Conservation (phyloP, 2,113 vertebrate species). For the Muscicapa adusta region DNA sequence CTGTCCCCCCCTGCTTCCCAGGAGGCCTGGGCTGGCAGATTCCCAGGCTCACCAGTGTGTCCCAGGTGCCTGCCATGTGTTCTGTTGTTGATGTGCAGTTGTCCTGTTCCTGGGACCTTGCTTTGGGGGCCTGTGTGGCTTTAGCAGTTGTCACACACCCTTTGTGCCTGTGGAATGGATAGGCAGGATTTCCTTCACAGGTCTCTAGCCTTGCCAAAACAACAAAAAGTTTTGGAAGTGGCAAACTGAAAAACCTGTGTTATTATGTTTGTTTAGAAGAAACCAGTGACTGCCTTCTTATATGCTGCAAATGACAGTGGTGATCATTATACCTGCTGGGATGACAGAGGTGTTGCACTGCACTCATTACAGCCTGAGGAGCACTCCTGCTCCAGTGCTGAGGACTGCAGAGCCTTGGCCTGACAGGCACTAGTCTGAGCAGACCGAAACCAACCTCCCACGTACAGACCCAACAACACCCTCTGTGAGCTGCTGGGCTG, state of each 20-base stretch:
- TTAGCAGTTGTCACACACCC: not conserved
- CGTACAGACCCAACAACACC: fast-evolving
- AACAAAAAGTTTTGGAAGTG: not conserved
- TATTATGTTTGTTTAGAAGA: not conserved
- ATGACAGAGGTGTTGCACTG: not conserved
- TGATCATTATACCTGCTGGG: not conserved
- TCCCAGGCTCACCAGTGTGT: not conserved
- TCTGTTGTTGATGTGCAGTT: not conserved
- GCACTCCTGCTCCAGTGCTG: not conserved
- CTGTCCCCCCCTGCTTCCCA: not conserved
- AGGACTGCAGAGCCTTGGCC: not conserved
- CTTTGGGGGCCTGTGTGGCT: not conserved
- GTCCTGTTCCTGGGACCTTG: not conserved
- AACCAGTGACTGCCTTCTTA: not conserved
- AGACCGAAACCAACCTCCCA: not conserved
- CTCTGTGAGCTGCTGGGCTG: not conserved
- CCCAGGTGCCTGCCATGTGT: fast-evolving
- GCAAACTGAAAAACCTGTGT: not conserved
- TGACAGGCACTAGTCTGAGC: not conserved
- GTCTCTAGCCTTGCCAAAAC: not conserved
- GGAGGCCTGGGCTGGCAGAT: fast-evolving
- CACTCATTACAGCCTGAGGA: not conserved
- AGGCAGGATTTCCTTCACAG: not conserved
- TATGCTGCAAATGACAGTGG: not conserved
- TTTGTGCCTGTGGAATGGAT: not conserved